A percentile compares a stretch with the other conserved stretches of the same genome.
Conservation (phyloP, 2,888 invertebrate genomes). For the Therioaphis trifolii region DNA sequence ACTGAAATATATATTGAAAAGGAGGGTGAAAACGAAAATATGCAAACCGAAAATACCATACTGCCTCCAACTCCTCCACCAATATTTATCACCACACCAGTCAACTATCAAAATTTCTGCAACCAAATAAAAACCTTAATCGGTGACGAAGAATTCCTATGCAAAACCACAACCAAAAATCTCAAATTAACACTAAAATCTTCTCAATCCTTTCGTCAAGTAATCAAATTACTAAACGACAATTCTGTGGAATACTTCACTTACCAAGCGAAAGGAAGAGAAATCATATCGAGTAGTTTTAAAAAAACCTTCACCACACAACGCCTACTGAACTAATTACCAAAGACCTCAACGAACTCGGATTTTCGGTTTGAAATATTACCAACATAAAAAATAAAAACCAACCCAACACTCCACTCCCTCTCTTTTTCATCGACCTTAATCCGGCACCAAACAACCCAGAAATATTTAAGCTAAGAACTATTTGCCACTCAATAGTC, state of each 20-base stretch:
- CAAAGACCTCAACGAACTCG: neutral
- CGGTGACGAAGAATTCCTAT: constrained; percentile 39
- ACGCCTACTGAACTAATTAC: constrained; percentile 1
- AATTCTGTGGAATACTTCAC: neutral
- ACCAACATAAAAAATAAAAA: constrained; percentile 24
- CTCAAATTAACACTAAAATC: constrained; percentile 18
- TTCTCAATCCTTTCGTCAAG: neutral
- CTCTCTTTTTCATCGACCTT: constrained; percentile 19
- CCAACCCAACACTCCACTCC: neutral
- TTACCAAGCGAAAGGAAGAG: neutral
- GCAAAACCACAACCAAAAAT: constrained; percentile 41
- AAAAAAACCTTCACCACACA: constrained; percentile 16
- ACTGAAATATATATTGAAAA: too few relatives aligned
- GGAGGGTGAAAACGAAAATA: too few relatives aligned
- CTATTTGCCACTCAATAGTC: neutral
- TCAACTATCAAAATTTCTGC: too few relatives aligned
- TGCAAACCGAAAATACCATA: too few relatives aligned
- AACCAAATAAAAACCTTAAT: constrained; percentile 9
- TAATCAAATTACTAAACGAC: constrained; percentile 33
- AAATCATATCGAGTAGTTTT: constrained; percentile 6
- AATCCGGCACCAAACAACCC: constrained; percentile 9
- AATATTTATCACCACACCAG: too few relatives aligned
- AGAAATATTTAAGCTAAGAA: constrained; percentile 10
- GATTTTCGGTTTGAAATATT: constrained; percentile 20
- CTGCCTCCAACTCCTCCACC: too few relatives aligned